phyloP scores from a whole-genome alignment of 2,888 invertebrate genomes.

The Phania funesta region DNA sequence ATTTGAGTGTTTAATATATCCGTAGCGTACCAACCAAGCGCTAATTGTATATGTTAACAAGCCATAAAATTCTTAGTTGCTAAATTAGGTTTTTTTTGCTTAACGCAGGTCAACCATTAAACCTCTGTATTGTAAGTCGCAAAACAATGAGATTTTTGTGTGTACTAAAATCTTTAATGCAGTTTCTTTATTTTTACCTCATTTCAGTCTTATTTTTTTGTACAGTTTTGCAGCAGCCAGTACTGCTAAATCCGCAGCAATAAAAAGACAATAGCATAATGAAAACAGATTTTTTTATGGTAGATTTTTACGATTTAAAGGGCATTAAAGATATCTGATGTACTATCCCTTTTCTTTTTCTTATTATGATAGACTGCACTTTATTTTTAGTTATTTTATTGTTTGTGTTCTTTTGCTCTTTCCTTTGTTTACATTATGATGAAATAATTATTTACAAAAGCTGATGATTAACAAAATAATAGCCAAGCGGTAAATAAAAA shows the following conservation, averaged over 20 bases:
- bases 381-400: background rate
- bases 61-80: slow-evolving; percentile 41
- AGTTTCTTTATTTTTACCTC: slow-evolving; percentile 1
- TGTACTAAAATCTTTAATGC: slow-evolving; percentile 21
- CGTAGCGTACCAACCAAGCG: background rate
- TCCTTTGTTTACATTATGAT: background rate
- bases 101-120: background rate
- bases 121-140: slow-evolving; percentile 40
- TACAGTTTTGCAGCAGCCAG: background rate
- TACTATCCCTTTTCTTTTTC: slow-evolving; percentile 21
- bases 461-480: background rate
- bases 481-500: background rate
- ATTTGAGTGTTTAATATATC: no score
- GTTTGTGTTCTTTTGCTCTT: background rate
- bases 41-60: slow-evolving; percentile 40
- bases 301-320: slow-evolving; percentile 41
- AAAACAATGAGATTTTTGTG: slow-evolving; percentile 55
- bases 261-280: slow-evolving; percentile 9
- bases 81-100: background rate
- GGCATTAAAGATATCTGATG: background rate
- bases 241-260: background rate
- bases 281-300: background rate
- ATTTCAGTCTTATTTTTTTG: slow-evolving; percentile 10
- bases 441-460: slow-evolving; percentile 37
- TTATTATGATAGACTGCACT: slow-evolving; percentile 19